Evolutionary conservation across 2,888 invertebrate species (phyloP).

Genomic region (Teleiodes luculella): DNA sequence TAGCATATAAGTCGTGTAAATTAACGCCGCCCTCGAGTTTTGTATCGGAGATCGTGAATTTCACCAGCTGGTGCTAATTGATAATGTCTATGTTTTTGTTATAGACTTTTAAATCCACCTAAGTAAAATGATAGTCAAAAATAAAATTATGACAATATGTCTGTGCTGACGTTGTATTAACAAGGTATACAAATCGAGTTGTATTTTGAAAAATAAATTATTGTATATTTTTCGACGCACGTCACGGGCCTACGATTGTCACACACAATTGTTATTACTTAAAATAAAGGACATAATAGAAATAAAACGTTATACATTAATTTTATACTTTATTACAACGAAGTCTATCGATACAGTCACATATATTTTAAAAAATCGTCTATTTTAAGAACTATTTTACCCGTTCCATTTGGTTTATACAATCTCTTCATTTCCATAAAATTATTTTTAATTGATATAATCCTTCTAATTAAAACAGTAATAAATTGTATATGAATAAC

Average conservation of each 20-base stretch:
- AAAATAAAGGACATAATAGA: no score
- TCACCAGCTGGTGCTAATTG: conserved; percentile 53
- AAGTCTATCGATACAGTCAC: conserved; percentile 71
- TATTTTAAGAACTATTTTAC: conserved; percentile 24
- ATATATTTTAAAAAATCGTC: conserved; percentile 52
- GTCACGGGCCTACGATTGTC: no score
- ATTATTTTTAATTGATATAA: not conserved
- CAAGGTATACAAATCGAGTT: no score
- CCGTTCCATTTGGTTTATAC: conserved; percentile 16
- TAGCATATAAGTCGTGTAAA: conserved; percentile 74
- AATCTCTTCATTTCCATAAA: not conserved
- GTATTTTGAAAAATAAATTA: no score
- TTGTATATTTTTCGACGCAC: no score
- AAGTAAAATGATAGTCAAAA: no score
- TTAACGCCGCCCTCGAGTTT: conserved; percentile 62
- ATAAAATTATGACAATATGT: no score
- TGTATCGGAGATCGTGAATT: conserved; percentile 53
- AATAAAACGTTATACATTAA: conserved; percentile 4
- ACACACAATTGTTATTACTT: no score
- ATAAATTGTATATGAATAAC: not conserved
- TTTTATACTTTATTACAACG: conserved; percentile 66
- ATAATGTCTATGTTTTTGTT: conserved; percentile 34
- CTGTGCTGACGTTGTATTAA: no score
- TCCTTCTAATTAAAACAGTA: not conserved
- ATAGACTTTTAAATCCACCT: no score